These are phyloP conservation scores for Conger conger DNA, from an alignment of 2,113 vertebrate species.

Conservation along the genomic window DNA sequence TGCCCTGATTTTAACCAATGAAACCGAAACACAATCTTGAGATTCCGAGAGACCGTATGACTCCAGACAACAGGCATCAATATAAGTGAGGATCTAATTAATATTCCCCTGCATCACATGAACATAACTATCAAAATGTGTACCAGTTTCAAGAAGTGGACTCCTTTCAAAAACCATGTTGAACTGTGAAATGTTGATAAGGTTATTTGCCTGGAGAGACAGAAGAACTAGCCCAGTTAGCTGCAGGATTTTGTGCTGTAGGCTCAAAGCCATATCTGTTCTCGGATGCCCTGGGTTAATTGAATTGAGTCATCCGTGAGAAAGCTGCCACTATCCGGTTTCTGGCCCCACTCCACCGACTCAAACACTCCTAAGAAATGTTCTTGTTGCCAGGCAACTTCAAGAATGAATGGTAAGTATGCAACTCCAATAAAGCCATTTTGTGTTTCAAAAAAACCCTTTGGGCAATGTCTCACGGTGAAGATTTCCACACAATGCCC, in stretches of 20 bases:
- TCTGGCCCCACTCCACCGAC: conserved; percentile 24
- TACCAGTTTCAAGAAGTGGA: background rate
- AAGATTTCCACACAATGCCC: background rate
- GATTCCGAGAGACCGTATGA: background rate
- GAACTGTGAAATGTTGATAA: background rate
- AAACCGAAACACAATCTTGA: background rate
- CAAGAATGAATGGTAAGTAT: conserved; percentile 25
- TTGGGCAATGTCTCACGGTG: background rate
- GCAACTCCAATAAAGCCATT: conserved; percentile 29
- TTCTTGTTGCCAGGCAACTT: conserved; percentile 37
- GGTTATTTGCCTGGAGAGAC: background rate
- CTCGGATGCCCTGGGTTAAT: conserved; percentile 7
- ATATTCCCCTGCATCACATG: background rate
- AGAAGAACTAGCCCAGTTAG: background rate
- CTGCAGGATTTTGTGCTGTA: background rate
- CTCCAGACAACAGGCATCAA: background rate
- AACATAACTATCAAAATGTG: background rate
- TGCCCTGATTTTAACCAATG: background rate
- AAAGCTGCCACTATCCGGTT: conserved; percentile 17
- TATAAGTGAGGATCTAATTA: background rate
- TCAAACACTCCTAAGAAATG: conserved; percentile 9
- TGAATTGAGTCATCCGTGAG: conserved; percentile 12
- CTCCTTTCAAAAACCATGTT: background rate
- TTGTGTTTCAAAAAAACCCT: conserved; percentile 7
- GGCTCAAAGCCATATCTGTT: conserved; percentile 4